Percentiles rank a stretch among this genome's conserved stretches.
These are phyloP conservation scores for Cottoperca gobio DNA, from an alignment of 2,797 vertebrate genomes.

Conservation along the genomic window DNA sequence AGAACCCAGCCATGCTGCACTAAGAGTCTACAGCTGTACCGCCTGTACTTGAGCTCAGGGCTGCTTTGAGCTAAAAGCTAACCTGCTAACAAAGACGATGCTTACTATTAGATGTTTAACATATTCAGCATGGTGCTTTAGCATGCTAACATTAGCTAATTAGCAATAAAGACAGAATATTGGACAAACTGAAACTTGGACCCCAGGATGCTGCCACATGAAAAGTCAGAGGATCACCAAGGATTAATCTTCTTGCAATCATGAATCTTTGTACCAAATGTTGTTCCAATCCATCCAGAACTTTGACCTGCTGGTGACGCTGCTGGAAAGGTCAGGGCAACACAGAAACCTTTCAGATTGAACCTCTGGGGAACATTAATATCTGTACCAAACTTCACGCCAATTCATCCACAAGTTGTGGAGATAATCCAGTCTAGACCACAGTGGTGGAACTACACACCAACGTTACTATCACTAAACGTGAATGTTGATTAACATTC, in stretches of 20 bases:
- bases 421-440: not conserved
- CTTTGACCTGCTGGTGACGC: not conserved
- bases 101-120: too few relatives aligned
- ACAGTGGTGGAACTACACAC: not conserved
- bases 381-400: not conserved
- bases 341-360: not conserved
- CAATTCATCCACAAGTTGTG: not conserved
- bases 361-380: not conserved
- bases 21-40: too few relatives aligned
- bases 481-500: not conserved
- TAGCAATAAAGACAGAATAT: too few relatives aligned
- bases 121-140: too few relatives aligned
- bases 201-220: too few relatives aligned
- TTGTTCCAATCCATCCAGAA: not conserved
- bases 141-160: too few relatives aligned
- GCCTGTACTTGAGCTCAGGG: too few relatives aligned
- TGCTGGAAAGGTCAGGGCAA: not conserved
- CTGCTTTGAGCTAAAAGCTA: too few relatives aligned
- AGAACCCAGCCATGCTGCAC: too few relatives aligned
- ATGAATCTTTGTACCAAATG: not conserved
- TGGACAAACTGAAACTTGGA: too few relatives aligned
- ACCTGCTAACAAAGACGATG: too few relatives aligned
- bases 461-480: not conserved
- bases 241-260: not conserved
- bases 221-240: too few relatives aligned